phyloP scores from a whole-genome alignment of 2,888 invertebrate species.

The Terebella lapidaria region DNA sequence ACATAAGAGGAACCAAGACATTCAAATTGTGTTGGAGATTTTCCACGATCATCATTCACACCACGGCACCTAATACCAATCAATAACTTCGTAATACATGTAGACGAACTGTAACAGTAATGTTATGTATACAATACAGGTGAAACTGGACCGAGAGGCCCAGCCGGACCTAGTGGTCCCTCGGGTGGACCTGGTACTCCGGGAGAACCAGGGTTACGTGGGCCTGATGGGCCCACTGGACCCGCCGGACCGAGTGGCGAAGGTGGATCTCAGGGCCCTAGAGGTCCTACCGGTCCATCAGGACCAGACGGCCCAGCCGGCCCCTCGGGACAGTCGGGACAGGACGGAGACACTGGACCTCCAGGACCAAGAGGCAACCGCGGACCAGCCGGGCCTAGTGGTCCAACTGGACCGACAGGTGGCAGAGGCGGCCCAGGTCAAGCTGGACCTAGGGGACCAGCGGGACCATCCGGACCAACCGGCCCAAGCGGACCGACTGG shows the following conservation, averaged over 20 bases:
- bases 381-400: conserved; percentile 14
- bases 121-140: not conserved
- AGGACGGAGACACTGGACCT: conserved; percentile 10
- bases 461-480: conserved; percentile 6
- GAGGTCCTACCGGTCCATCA: conserved; percentile 17
- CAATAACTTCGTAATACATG: no score
- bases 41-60: no score
- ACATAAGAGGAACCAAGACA: no score
- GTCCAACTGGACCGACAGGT: conserved; percentile 9
- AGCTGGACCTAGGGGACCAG: conserved; percentile 9
- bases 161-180: conserved; percentile 9
- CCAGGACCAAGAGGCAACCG: not conserved
- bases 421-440: conserved; percentile 9
- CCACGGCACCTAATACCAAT: no score
- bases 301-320: conserved; percentile 9
- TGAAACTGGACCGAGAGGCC: conserved; percentile 9
- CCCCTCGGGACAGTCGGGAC: conserved; percentile 4
- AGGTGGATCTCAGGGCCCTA: not conserved
- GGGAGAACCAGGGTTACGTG: conserved; percentile 5
- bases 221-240: conserved; percentile 20
- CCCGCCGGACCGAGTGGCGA: conserved; percentile 7
- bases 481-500: conserved; percentile 14
- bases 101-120: not conserved
- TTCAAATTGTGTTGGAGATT: no score
- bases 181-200: conserved; percentile 6